phyloP scores from a whole-genome alignment of 2,888 invertebrate genomes.

The Thysanoteuthis rhombus region DNA sequence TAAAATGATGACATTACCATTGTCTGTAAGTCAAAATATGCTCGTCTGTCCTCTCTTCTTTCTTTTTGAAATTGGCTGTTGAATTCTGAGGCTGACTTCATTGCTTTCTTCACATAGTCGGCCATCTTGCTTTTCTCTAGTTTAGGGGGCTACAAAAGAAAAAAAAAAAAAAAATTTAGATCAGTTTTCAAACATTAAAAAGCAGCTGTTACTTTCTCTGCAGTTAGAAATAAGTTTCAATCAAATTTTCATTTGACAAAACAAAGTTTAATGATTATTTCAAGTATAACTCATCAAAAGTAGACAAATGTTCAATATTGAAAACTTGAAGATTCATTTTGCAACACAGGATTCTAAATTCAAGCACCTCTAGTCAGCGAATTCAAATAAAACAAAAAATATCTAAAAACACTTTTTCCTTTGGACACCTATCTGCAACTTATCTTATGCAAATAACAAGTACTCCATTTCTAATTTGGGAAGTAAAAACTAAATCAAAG shows the following conservation, averaged over 20 bases:
- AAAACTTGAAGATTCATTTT: not conserved
- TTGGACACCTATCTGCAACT: not conserved
- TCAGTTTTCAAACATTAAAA: not conserved
- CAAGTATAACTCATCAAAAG: not conserved
- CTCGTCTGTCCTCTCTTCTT: constrained; percentile 78
- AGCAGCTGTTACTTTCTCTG: not conserved
- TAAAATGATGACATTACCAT: constrained; percentile 65
- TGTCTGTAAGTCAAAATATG: constrained; percentile 92
- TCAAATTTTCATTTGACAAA: not conserved
- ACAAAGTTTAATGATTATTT: not conserved
- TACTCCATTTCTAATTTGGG: too few relatives aligned
- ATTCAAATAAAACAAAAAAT: not conserved
- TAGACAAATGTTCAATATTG: not conserved
- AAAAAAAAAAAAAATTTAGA: constrained; percentile 19
- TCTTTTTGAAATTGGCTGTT: constrained; percentile 85
- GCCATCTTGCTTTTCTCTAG: constrained; percentile 63
- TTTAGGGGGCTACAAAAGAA: constrained; percentile 51
- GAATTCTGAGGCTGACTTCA: constrained; percentile 77
- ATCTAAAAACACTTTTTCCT: too few relatives aligned
- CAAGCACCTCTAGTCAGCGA: not conserved
- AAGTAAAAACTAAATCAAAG: too few relatives aligned
- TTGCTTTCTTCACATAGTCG: constrained; percentile 63
- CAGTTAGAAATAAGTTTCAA: not conserved
- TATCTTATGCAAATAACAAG: too few relatives aligned
- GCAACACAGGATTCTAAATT: not conserved